Percentiles rank a stretch among this genome's conserved stretches.
Evolutionary conservation across 2,888 invertebrate species (phyloP).

Genomic region (Blera fallax): DNA sequence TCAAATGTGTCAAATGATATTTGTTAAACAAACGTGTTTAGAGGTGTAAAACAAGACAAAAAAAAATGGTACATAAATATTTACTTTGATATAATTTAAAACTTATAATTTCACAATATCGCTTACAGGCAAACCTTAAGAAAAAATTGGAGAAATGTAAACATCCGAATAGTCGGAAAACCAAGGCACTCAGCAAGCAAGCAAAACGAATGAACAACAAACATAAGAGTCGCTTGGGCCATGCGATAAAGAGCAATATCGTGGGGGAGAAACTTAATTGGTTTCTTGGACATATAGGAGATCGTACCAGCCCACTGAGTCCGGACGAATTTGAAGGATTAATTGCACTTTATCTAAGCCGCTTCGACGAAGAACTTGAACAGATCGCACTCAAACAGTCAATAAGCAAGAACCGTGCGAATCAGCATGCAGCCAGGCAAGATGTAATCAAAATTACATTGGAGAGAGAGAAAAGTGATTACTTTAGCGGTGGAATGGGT

Average conservation of each 20-base stretch:
- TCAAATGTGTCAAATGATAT: too few relatives aligned
- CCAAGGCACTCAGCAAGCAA: conserved; percentile 87
- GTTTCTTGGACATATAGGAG: conserved; percentile 87
- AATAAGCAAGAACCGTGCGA: conserved; percentile 86
- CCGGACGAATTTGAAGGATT: conserved; percentile 85
- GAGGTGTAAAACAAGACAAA: background rate
- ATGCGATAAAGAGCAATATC: conserved; percentile 88
- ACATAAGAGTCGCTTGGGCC: conserved; percentile 82
- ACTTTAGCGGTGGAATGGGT: conserved; percentile 90
- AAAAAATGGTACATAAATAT: conserved; percentile 33
- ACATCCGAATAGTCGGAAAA: conserved; percentile 94
- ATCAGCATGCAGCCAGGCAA: conserved; percentile 91
- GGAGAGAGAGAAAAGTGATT: conserved; percentile 89
- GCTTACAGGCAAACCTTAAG: conserved; percentile 81
- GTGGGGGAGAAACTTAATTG: conserved; percentile 89
- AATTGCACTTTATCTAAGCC: conserved; percentile 82
- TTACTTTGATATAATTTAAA: background rate
- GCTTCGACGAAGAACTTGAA: conserved; percentile 90
- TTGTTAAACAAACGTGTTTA: background rate
- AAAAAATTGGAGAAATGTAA: conserved; percentile 85
- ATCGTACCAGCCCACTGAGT: conserved; percentile 82
- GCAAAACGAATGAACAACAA: conserved; percentile 83
- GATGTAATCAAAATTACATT: conserved; percentile 90
- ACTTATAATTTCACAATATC: background rate
- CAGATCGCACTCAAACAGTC: conserved; percentile 91